Percentiles rank a stretch among this genome's conserved stretches.
These are phyloP conservation scores for Eumeta japonica DNA, from an alignment of 1,140 invertebrate species.

Conservation along the genomic window DNA sequence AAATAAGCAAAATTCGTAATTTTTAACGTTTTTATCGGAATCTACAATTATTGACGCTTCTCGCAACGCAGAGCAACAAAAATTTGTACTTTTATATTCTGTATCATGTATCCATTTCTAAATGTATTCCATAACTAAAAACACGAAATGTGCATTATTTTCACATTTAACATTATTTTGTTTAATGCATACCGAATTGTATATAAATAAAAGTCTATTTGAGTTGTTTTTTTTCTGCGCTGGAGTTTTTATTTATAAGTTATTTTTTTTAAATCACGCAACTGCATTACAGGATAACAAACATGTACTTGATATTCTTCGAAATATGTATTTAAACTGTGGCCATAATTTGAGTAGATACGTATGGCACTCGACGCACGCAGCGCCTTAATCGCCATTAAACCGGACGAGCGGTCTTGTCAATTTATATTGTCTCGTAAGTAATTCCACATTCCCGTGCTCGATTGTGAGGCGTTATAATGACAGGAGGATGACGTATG, in stretches of 20 bases:
- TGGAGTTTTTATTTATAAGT: constrained; percentile 1
- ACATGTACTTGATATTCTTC: background rate
- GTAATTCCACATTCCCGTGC: constrained; percentile 51
- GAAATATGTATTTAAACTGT: background rate
- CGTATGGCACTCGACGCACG: constrained; percentile 6
- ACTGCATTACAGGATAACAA: background rate
- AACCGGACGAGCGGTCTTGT: constrained; percentile 46
- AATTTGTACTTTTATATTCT: too few species aligned
- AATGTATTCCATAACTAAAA: too few species aligned
- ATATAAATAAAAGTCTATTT: too few species aligned
- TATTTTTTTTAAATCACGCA: background rate
- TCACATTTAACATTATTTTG: too few species aligned
- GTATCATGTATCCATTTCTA: too few species aligned
- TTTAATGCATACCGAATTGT: too few species aligned
- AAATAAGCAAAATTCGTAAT: too few species aligned
- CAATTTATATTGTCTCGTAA: constrained; percentile 56
- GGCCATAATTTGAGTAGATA: background rate
- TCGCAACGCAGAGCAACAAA: too few species aligned
- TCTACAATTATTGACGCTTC: too few species aligned
- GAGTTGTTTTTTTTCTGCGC: too few species aligned
- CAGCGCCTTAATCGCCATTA: constrained; percentile 41
- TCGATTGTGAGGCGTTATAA: constrained; percentile 54
- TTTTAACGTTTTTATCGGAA: too few species aligned
- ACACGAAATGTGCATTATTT: too few species aligned
- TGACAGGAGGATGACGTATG: constrained; percentile 57